A percentile compares a stretch with the other conserved stretches of the same genome.
Evolutionary conservation across 2,797 vertebrate species (phyloP).

Genomic region (Mus minutoides): DNA sequence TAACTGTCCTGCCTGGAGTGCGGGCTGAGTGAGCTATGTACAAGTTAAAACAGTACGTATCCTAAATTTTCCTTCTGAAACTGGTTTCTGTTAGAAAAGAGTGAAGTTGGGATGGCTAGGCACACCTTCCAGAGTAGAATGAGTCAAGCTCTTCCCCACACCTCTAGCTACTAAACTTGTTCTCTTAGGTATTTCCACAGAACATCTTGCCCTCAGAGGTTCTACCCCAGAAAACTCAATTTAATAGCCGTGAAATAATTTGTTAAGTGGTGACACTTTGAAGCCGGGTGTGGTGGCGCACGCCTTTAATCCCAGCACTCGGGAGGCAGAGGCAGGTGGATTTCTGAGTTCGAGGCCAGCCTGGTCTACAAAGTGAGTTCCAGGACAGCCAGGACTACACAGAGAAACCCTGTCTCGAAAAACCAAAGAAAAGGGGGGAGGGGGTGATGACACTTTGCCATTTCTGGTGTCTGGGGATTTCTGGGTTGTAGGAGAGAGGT

Average conservation of each 20-base stretch:
- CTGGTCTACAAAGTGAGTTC: no score
- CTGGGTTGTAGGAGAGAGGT: not conserved
- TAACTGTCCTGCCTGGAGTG: not conserved
- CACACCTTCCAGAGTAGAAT: not conserved
- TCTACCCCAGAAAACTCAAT: not conserved
- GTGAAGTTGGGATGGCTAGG: not conserved
- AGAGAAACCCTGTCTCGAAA: no score
- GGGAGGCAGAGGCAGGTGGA: no score
- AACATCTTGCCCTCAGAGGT: not conserved
- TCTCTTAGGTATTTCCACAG: not conserved
- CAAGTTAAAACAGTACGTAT: not conserved
- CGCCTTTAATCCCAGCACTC: no score
- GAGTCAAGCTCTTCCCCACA: not conserved
- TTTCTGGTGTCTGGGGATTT: not conserved
- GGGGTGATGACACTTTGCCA: not conserved
- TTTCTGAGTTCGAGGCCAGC: no score
- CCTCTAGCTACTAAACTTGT: not conserved
- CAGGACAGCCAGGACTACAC: no score
- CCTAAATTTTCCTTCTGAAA: conserved; percentile 20
- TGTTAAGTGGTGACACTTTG: not conserved
- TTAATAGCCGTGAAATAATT: not conserved
- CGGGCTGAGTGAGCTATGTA: not conserved
- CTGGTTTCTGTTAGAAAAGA: not conserved
- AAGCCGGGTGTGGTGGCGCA: no score
- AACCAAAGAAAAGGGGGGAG: no score